Conservation (phyloP, 1,140 invertebrate genomes). For the Halictus rubicundus region DNA sequence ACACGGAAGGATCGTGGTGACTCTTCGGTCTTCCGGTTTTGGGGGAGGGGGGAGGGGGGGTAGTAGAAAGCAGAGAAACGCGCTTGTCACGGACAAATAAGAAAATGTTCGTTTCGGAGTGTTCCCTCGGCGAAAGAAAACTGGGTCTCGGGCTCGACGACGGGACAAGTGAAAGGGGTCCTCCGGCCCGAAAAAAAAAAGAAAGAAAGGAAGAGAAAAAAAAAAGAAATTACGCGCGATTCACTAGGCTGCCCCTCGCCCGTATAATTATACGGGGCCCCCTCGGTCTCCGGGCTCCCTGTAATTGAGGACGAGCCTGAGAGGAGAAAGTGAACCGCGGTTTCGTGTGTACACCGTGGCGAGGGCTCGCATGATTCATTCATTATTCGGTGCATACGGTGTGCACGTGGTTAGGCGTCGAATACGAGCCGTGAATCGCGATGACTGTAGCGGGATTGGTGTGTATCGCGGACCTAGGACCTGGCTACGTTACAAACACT, state of each 20-base stretch:
- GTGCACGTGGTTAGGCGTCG: conserved; percentile 27
- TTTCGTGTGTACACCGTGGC: conserved; percentile 57
- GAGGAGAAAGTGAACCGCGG: conserved; percentile 70
- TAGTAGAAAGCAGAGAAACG: conserved; percentile 46
- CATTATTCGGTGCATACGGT: conserved; percentile 53
- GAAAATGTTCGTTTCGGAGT: conserved; percentile 25
- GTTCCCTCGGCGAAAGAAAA: conserved; percentile 30
- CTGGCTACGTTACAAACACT: background rate
- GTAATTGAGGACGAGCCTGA: conserved; percentile 72
- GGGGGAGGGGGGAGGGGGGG: conserved; percentile 31
- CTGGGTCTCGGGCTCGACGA: conserved; percentile 48
- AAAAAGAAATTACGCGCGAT: conserved; percentile 65
- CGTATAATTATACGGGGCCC: conserved; percentile 73
- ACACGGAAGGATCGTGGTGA: background rate
- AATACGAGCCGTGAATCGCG: conserved; percentile 45
- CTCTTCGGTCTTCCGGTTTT: too few relatives aligned
- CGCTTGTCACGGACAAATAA: conserved; percentile 16
- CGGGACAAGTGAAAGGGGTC: conserved; percentile 55
- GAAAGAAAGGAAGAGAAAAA: too few relatives aligned
- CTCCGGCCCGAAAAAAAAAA: background rate
- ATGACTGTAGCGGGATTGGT: conserved; percentile 48
- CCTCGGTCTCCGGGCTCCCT: conserved; percentile 66
- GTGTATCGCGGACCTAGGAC: background rate
- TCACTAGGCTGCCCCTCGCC: conserved; percentile 67
- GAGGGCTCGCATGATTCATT: conserved; percentile 68